Percentiles rank a stretch among this genome's conserved stretches.
phyloP scores from a whole-genome alignment of 2,888 invertebrate genomes.

The Campoplex capitator region DNA sequence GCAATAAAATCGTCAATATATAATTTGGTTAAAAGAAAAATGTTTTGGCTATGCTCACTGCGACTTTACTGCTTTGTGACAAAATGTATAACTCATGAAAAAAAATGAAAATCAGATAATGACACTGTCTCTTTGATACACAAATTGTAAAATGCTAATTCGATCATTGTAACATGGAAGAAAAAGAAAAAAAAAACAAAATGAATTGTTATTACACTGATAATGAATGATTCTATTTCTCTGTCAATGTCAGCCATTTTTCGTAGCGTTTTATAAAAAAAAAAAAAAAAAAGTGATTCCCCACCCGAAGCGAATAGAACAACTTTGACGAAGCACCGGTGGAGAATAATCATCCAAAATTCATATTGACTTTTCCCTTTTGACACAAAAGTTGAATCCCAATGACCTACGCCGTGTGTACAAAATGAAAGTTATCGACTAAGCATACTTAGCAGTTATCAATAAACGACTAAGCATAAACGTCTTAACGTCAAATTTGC shows the following conservation, averaged over 20 bases:
- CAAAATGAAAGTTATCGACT: neutral
- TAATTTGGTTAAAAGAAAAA: neutral
- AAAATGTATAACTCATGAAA: neutral
- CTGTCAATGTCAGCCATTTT: neutral
- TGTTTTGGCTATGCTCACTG: neutral
- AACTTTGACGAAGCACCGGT: neutral
- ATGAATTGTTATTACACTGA: neutral
- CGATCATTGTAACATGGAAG: neutral
- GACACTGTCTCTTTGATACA: neutral
- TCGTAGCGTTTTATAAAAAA: neutral
- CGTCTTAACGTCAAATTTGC: neutral
- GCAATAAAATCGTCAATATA: neutral
- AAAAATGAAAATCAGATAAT: neutral
- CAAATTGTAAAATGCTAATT: neutral
- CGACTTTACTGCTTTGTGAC: neutral
- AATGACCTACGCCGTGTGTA: neutral
- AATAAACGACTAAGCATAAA: neutral
- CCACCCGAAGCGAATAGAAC: neutral
- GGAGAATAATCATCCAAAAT: neutral
- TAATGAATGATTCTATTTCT: neutral
- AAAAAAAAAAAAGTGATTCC: neutral
- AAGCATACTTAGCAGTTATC: neutral
- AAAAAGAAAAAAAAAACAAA: neutral
- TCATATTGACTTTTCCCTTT: neutral
- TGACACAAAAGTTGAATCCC: neutral